Evolutionary conservation across 2,113 vertebrate species (phyloP).

Genomic region (Nothocercus nigrocapillus): DNA sequence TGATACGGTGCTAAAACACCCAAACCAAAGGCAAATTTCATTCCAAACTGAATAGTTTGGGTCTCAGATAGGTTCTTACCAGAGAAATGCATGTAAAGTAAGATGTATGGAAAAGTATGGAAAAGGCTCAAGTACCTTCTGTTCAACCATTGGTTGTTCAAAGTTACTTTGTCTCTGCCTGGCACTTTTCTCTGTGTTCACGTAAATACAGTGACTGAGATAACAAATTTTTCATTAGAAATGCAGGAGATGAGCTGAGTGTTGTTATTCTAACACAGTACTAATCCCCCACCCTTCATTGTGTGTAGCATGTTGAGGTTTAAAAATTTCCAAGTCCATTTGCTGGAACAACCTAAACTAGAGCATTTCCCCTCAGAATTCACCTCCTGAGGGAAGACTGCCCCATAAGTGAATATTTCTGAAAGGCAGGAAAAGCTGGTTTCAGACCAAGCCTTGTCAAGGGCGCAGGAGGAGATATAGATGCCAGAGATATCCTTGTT

Average conservation of each 20-base stretch:
- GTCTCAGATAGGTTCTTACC: neutral
- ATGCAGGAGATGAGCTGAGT: neutral
- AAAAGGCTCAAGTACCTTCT: neutral
- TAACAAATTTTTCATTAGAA: neutral
- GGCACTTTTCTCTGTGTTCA: neutral
- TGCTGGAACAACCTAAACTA: neutral
- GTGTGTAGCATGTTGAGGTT: too few species aligned
- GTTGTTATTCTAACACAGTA: neutral
- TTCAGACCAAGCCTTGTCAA: neutral
- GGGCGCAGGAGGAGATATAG: neutral
- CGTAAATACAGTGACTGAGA: neutral
- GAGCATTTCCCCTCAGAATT: neutral
- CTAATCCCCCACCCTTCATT: neutral
- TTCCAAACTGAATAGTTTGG: neutral
- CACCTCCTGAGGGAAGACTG: neutral
- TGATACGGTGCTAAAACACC: neutral
- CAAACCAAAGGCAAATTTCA: neutral
- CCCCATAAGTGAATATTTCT: neutral
- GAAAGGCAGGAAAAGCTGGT: neutral
- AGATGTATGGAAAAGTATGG: neutral
- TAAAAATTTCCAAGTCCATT: neutral
- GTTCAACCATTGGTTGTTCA: neutral
- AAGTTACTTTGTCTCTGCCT: neutral
- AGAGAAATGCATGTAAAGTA: neutral
- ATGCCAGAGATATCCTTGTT: neutral